phyloP scores from a whole-genome alignment of 2,113 vertebrate species.

The Limnothrissa miodon region DNA sequence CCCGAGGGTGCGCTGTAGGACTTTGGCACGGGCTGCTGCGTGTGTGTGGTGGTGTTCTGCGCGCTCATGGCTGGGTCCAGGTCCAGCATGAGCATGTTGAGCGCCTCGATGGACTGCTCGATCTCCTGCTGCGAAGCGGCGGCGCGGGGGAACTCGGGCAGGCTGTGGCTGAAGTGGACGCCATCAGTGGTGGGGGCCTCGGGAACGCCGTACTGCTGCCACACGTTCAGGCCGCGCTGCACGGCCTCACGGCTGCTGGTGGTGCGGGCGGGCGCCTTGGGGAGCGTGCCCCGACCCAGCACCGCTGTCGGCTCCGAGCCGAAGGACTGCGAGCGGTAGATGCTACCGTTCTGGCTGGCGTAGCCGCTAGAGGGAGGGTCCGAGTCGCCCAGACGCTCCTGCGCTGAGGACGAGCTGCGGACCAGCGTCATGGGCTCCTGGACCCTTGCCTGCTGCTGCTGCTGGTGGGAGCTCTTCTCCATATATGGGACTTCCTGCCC shows the following conservation, averaged over 20 bases:
- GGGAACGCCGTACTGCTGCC: constrained; percentile 85
- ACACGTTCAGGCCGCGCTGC: constrained; percentile 90
- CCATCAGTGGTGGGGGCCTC: constrained; percentile 73
- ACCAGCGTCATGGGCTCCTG: constrained; percentile 53
- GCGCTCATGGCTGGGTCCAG: constrained; percentile 68
- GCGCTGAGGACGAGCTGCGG: constrained; percentile 69
- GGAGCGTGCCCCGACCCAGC: constrained; percentile 66
- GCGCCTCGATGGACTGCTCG: constrained; percentile 91
- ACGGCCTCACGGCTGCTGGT: constrained; percentile 94
- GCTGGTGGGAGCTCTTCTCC: constrained; percentile 56
- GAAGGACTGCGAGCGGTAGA: constrained; percentile 86
- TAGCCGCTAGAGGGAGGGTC: constrained; percentile 58
- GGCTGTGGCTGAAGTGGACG: constrained; percentile 73
- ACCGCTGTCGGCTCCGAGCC: constrained; percentile 50
- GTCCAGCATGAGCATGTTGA: constrained; percentile 94
- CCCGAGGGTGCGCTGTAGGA: constrained; percentile 81
- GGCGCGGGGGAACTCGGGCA: constrained; percentile 84
- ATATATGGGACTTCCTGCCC: constrained; percentile 70
- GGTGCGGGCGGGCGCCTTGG: constrained; percentile 84
- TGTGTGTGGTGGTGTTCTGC: too few relatives aligned
- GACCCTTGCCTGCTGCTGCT: constrained; percentile 45
- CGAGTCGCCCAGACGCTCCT: constrained; percentile 66
- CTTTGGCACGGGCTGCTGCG: constrained; percentile 70
- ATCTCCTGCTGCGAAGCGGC: constrained; percentile 89
- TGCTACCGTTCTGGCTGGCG: constrained; percentile 61